A percentile compares a stretch with the other conserved stretches of the same genome.
Evolutionary conservation across 2,888 invertebrate genomes (phyloP).

Genomic region (Aleiodes leptofemur): DNA sequence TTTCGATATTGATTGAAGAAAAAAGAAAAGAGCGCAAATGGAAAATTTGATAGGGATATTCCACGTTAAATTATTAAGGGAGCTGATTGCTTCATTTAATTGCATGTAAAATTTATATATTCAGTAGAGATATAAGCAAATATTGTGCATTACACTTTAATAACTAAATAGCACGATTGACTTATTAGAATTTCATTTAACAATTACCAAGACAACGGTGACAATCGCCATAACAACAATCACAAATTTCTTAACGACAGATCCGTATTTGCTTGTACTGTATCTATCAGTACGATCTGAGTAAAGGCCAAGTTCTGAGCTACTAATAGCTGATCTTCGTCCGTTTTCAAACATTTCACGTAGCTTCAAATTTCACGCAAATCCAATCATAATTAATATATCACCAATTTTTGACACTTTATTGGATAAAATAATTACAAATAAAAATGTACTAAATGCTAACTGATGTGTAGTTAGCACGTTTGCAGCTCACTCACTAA

Average conservation of each 20-base stretch:
- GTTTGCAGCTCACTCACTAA: not conserved
- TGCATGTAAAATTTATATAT: too few species aligned
- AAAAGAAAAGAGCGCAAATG: too few species aligned
- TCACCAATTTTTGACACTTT: not conserved
- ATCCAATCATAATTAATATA: constrained; percentile 12
- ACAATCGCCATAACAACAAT: constrained; percentile 72
- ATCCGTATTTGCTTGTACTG: constrained; percentile 65
- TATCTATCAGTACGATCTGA: constrained; percentile 70
- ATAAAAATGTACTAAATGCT: not conserved
- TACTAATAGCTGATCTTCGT: constrained; percentile 71
- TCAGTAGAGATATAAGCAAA: too few species aligned
- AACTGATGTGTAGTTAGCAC: constrained; percentile 10
- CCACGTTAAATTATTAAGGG: too few species aligned
- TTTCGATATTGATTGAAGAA: not conserved
- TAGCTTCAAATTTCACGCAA: not conserved
- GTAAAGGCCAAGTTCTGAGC: constrained; percentile 73
- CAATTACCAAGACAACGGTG: constrained; percentile 71
- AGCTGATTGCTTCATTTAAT: too few species aligned
- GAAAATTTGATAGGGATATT: too few species aligned
- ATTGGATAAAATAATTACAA: not conserved
- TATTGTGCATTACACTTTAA: too few species aligned
- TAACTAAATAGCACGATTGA: too few species aligned
- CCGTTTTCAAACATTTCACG: constrained; percentile 67
- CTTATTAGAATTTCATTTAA: not conserved
- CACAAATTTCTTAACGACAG: constrained; percentile 67